These are phyloP conservation scores for Cyrtodaria siliqua DNA, from an alignment of 2,888 invertebrate genomes.

Conservation along the genomic window DNA sequence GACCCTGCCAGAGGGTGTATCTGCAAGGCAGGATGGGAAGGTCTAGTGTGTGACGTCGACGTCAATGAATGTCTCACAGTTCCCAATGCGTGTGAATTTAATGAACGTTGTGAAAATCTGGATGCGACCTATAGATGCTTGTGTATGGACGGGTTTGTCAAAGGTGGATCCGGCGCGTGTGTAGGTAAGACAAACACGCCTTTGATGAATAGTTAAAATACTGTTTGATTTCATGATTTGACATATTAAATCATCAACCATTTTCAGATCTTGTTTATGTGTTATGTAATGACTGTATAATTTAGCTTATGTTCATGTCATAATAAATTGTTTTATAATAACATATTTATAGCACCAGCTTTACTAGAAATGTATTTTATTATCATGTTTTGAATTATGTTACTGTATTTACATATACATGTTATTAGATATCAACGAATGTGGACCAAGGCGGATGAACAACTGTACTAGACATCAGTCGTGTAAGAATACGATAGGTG, in stretches of 20 bases:
- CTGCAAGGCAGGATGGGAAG: constrained; percentile 1
- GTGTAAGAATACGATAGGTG: constrained; percentile 68
- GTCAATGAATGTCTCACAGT: neutral
- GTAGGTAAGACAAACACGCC: no score
- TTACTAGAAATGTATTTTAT: no score
- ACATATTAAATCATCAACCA: no score
- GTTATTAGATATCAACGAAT: constrained; percentile 1
- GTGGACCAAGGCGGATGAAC: neutral
- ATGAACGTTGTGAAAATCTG: neutral
- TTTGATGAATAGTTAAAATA: no score
- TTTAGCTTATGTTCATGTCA: no score
- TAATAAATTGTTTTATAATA: no score
- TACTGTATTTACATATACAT: no score
- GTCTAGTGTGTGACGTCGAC: neutral
- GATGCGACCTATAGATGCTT: neutral
- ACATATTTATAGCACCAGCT: no score
- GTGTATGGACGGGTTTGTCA: neutral
- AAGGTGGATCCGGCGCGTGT: neutral
- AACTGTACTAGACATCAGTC: constrained; percentile 30
- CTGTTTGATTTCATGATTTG: no score
- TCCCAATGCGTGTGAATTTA: neutral
- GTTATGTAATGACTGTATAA: no score
- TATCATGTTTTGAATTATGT: no score
- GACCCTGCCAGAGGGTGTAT: neutral
- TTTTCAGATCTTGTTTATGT: no score